Evolutionary conservation across 2,888 invertebrate genomes (phyloP), one percentile per base, ranked within the genome.

Genomic region (Drosophila neonasuta): DNA sequence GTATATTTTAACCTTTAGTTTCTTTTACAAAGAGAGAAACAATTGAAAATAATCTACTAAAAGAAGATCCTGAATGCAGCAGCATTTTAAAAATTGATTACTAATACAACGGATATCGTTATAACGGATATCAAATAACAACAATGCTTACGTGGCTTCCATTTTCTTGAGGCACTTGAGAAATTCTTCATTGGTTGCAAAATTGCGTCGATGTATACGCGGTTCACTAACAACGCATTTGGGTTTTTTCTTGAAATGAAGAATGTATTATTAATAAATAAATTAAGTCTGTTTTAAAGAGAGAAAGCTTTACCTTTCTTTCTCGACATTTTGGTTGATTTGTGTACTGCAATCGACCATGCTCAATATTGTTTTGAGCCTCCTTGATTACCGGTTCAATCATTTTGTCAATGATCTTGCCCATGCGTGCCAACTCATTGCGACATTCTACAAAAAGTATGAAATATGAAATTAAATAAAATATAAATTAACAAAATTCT

Each of bases 401-500:
- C 75, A 91, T 77, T 48, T 88, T 75, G 48, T 91, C 91, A 55
- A 91, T 90, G 29, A 90, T 82, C 66, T 88, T 88, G 17, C 89
- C 86, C 72, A 91, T 86, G 36, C 90, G 84, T 42, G 83, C 74
- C 5, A 91, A 72, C 68, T 91, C 91, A 52, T 82, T 89, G 32
- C 89, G 88, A 56, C 89, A 89, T 61, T 89, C 89, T 89, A 7
- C 29, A 3, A 3, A 1, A 44, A n/a, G 30, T 20, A 6, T 20
- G 13, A 2, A 11, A 11, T 5, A 11, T 41, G 0, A 3, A 17
- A 20, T 2, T 13, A 2, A 4, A 20, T 20, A 0, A 20, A 20
- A 20, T 20, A 20, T 13, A 2, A 20, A 20, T 20, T 20, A 20
- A 20, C 4, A 4, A 20, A 20, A 20, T 20, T 20, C 4, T 20